Evolutionary conservation across 2,888 invertebrate species (phyloP), one percentile per base, ranked within the genome.

Genomic region (Heteropelma amictum): DNA sequence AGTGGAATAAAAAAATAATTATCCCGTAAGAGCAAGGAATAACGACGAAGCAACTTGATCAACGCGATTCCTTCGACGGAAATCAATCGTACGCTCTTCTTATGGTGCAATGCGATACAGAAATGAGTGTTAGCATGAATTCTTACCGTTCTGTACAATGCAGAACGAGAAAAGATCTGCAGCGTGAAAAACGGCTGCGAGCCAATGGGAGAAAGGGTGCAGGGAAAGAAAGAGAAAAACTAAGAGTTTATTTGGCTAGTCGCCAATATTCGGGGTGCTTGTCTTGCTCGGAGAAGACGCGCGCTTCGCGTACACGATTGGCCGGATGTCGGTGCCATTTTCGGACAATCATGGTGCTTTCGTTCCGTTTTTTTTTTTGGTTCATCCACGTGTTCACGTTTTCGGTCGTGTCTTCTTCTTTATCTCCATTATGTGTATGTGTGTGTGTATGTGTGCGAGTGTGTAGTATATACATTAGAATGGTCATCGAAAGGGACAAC

Each of bases 321-420:
- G 69, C 54, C 79, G 76, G 75, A 77, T 75, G 78, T 76, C 79
- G 65, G 70, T 78, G 79, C 83, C 80, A 81, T 85, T 82, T 80
- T 84, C 81, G 79, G 83, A 83, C 85, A 83, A 85, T 83, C 83
- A 80, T 77, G 81, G 78, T 76, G 60, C 54, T 51, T 53, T 38
- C 63, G 58, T 30, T 53, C 21, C 42, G 8, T 38, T 51, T 54
- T 17, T 64, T 33, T 51, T 60, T 47, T 21, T 14, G 23, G 30
- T 23, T 35, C 61, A 33, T 33, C 33, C 53, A 28, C 61, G 65
- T 49, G 58, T 45, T 47, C 42, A 23, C 64, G 33, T 61, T 65
- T 26, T 42, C 53, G 23, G 47, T 47, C 23, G 21, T 5, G n/a
- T 23, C 12, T 23, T n/a, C n/a, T n/a, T n/a, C n/a, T n/a, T n/a